Percentiles rank a stretch among this genome's conserved stretches.
Evolutionary conservation across 1,140 invertebrate genomes (phyloP).

Genomic region (Coenobita brevimanus): DNA sequence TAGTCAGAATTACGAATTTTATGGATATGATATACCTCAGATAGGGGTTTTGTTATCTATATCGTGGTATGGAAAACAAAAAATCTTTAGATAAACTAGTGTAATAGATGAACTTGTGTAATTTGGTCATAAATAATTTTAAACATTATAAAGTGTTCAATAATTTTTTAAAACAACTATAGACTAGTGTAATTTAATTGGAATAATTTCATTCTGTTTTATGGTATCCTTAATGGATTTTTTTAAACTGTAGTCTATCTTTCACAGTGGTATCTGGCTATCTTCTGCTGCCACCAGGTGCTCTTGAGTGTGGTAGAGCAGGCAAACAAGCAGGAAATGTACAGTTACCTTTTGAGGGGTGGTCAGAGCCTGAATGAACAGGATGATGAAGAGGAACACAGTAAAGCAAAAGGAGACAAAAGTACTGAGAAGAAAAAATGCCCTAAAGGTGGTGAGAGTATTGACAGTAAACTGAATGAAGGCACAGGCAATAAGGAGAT

Average conservation of each 20-base stretch:
- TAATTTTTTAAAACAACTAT: too few relatives aligned
- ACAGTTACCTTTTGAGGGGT: background rate
- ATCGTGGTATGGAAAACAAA: too few relatives aligned
- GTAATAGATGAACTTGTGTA: too few relatives aligned
- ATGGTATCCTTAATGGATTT: background rate
- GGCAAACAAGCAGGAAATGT: background rate
- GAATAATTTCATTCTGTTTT: background rate
- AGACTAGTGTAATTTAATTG: background rate
- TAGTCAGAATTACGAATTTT: too few relatives aligned
- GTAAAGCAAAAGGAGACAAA: background rate
- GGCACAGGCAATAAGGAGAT: too few relatives aligned
- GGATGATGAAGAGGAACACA: background rate
- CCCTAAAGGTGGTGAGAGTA: background rate
- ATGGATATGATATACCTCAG: too few relatives aligned
- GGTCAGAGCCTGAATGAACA: background rate
- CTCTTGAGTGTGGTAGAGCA: conserved; percentile 11
- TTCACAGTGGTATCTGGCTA: conserved; percentile 28
- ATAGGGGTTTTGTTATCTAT: too few relatives aligned
- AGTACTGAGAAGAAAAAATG: background rate
- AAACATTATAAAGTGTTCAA: too few relatives aligned
- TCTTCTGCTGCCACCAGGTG: conserved; percentile 10
- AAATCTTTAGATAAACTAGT: too few relatives aligned
- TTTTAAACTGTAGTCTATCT: background rate
- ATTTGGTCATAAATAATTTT: too few relatives aligned
- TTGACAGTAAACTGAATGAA: background rate